Conservation (phyloP, 2,888 invertebrate genomes). For the Ceriagrion tenellum region DNA sequence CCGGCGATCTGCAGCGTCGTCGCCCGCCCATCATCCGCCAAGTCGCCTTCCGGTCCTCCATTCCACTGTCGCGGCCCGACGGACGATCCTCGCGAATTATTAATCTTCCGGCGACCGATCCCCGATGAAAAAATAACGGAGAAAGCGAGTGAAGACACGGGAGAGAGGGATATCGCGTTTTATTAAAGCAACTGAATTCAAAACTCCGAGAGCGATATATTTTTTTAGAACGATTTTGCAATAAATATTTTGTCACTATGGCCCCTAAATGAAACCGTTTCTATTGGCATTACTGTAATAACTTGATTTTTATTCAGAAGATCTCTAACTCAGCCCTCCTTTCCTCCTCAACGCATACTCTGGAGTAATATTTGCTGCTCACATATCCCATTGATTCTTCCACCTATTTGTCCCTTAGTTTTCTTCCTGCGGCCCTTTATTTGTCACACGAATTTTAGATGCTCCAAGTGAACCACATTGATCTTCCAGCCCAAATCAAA, state of each 20-base stretch:
- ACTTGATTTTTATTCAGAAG: too few relatives aligned
- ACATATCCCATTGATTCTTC: too few relatives aligned
- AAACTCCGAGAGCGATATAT: background rate
- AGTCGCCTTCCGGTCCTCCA: background rate
- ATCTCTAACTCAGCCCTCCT: too few relatives aligned
- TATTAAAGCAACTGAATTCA: background rate
- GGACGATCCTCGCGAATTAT: slow-evolving; percentile 1
- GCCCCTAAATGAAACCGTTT: background rate
- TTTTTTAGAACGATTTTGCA: background rate
- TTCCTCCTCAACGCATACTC: too few relatives aligned
- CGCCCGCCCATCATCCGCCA: background rate
- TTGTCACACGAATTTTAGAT: too few relatives aligned
- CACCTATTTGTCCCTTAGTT: too few relatives aligned
- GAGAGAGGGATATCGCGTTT: background rate
- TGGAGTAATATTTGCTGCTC: too few relatives aligned
- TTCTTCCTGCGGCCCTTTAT: too few relatives aligned
- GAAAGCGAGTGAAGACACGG: background rate
- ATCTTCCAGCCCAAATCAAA: too few relatives aligned
- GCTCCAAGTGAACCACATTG: too few relatives aligned
- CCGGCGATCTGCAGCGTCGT: background rate
- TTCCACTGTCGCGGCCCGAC: background rate
- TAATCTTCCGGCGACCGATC: slow-evolving; percentile 56
- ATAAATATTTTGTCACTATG: background rate
- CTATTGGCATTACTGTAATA: background rate
- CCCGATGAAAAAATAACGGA: background rate